phyloP scores from a whole-genome alignment of 1,140 invertebrate genomes.

The Brachionus sp. region DNA sequence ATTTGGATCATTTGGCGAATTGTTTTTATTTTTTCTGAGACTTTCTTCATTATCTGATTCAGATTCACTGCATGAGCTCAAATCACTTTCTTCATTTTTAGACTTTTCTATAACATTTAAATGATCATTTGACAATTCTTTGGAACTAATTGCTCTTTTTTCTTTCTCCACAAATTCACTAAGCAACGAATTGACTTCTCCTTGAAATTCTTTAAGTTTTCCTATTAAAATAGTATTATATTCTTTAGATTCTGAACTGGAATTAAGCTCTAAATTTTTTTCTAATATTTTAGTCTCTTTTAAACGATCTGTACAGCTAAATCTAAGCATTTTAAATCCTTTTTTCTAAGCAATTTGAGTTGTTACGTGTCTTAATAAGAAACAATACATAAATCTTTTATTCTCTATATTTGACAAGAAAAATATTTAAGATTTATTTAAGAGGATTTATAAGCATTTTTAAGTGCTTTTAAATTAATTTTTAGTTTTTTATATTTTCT shows the following conservation, averaged over 20 bases:
- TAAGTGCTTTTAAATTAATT: background rate
- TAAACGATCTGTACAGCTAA: slow-evolving; percentile 26
- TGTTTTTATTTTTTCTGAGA: slow-evolving; percentile 10
- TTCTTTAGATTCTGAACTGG: background rate
- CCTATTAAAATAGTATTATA: background rate
- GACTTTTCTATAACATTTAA: background rate
- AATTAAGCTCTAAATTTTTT: background rate
- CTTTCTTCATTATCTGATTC: slow-evolving; percentile 1
- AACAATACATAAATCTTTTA: background rate
- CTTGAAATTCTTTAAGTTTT: slow-evolving; percentile 25
- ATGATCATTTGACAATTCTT: background rate
- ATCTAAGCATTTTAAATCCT: background rate
- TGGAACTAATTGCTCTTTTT: slow-evolving; percentile 7
- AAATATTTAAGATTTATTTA: background rate
- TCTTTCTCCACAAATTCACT: slow-evolving; percentile 40
- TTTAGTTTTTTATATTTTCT: too few relatives aligned
- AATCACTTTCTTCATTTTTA: background rate
- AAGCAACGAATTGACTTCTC: background rate
- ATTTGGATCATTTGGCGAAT: background rate
- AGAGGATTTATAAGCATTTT: background rate
- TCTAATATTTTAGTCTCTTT: background rate
- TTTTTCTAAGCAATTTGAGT: too few relatives aligned
- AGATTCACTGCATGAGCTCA: background rate
- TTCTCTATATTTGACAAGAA: background rate
- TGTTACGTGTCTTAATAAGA: too few relatives aligned